phyloP scores from a whole-genome alignment of 2,797 vertebrate species.

The Silurus aristotelis region DNA sequence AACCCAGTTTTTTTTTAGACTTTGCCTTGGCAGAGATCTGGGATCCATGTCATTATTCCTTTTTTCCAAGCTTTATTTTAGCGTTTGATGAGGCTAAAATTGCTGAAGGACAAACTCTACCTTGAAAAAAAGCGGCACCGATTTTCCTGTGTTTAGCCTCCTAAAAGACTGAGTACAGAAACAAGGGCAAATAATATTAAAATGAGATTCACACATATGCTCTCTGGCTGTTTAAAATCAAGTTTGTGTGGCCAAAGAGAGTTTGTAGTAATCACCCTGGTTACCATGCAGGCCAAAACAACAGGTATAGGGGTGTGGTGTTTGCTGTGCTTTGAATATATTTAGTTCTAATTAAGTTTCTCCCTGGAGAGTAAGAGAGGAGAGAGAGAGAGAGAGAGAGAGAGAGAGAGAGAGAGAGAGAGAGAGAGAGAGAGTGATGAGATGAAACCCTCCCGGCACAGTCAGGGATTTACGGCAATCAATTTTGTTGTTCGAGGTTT shows the following conservation, averaged over 20 bases:
- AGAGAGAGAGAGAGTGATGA: constrained; percentile 47
- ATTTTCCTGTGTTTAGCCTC: not conserved
- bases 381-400: constrained; percentile 54
- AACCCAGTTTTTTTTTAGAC: not conserved
- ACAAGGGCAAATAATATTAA: not conserved
- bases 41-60: not conserved
- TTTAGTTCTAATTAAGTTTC: constrained; percentile 82
- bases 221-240: constrained; percentile 38
- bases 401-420: constrained; percentile 22
- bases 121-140: not conserved
- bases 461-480: constrained; percentile 68
- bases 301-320: constrained; percentile 63
- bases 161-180: not conserved
- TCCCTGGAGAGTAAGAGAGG: constrained; percentile 62
- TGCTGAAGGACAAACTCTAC: not conserved
- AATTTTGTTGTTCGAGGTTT: constrained; percentile 64
- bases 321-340: constrained; percentile 74
- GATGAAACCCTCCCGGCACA: constrained; percentile 68
- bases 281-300: constrained; percentile 37
- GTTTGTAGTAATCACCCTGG: constrained; percentile 67
- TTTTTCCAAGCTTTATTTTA: not conserved
- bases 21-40: not conserved
- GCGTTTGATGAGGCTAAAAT: not conserved
- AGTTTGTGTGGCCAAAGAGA: constrained; percentile 60
- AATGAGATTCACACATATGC: not conserved